phyloP scores from a whole-genome alignment of 1,140 invertebrate species.

The Epicauta chinensis region DNA sequence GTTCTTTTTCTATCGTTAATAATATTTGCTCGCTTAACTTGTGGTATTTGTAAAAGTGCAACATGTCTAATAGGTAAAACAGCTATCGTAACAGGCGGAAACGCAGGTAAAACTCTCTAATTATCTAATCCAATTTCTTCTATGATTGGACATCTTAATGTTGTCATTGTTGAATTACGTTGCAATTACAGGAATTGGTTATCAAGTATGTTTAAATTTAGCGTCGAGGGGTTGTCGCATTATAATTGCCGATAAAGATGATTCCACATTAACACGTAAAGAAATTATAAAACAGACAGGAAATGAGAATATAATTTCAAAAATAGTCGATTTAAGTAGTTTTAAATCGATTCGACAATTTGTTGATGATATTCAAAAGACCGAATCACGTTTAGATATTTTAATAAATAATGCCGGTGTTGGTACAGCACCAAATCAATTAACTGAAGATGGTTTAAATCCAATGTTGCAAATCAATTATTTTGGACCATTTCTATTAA shows the following conservation, averaged over 20 bases:
- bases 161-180: not conserved
- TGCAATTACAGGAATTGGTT: conserved; percentile 55
- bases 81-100: conserved; percentile 26
- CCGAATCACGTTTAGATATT: conserved; percentile 63
- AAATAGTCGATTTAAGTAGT: conserved; percentile 54
- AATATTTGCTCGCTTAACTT: too few species aligned
- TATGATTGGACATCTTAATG: too few species aligned
- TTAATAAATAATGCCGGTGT: conserved; percentile 76
- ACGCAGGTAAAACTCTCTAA: too few species aligned
- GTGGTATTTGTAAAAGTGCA: conserved; percentile 14
- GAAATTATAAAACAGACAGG: conserved; percentile 46
- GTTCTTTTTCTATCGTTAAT: too few species aligned
- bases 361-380: conserved; percentile 53
- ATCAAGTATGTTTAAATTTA: conserved; percentile 61
- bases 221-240: conserved; percentile 58
- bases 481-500: conserved; percentile 51
- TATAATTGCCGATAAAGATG: conserved; percentile 61
- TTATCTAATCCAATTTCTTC: too few species aligned
- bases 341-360: conserved; percentile 56
- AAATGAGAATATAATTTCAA: conserved; percentile 51
- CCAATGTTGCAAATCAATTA: conserved; percentile 48
- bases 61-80: conserved; percentile 28
- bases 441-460: conserved; percentile 49
- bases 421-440: conserved; percentile 36
- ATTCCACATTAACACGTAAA: conserved; percentile 59